phyloP scores from a whole-genome alignment of 2,797 vertebrate species.

The Peromyscus nudipes region DNA sequence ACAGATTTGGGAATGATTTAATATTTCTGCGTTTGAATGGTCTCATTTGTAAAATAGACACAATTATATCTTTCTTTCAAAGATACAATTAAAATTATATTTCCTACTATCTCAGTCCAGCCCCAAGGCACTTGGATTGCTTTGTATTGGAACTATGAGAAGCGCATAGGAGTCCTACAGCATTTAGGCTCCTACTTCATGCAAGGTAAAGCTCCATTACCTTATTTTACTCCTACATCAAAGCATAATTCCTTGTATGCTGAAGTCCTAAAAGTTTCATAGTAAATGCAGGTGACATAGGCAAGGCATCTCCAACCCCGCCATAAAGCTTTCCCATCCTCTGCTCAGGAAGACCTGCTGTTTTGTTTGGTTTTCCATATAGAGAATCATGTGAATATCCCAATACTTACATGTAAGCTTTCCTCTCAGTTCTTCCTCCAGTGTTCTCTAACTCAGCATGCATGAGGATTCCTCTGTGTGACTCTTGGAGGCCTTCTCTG shows the following conservation, averaged over 20 bases:
- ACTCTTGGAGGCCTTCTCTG: not conserved
- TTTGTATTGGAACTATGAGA: not conserved
- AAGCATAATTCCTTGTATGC: not conserved
- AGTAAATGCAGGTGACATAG: not conserved
- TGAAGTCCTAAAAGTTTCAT: not conserved
- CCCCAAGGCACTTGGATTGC: not conserved
- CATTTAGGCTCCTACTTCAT: not conserved
- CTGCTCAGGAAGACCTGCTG: not conserved
- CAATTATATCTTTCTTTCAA: not conserved
- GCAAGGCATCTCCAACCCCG: accelerated
- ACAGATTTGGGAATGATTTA: not conserved
- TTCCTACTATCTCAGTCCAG: not conserved
- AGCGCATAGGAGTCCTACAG: not conserved
- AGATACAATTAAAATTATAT: not conserved
- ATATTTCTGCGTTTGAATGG: not conserved
- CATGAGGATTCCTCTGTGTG: not conserved
- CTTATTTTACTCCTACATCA: not conserved
- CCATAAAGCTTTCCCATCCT: not conserved
- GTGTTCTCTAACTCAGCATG: not conserved
- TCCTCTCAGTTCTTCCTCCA: not conserved
- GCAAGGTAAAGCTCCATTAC: not conserved
- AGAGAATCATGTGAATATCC: not conserved
- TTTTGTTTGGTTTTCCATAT: not conserved
- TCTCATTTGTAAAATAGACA: not conserved
- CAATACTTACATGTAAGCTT: not conserved